Conservation (phyloP, 1,140 invertebrate genomes). For the Drosophila repletoides region DNA sequence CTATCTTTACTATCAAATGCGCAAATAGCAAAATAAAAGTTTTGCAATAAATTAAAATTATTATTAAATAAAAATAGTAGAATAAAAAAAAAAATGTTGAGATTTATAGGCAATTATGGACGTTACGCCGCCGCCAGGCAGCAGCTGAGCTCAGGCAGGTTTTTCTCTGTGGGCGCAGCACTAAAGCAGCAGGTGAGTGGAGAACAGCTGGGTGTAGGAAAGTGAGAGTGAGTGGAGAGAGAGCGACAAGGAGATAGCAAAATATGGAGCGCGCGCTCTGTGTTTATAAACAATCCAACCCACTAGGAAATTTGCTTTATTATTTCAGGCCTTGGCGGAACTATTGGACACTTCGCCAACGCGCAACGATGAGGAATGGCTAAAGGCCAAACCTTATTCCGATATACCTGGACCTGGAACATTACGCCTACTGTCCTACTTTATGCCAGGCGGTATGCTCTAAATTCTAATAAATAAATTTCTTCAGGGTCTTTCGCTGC, state of each 20-base stretch:
- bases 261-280: conserved; percentile 17
- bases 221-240: not conserved
- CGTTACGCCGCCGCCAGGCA: not conserved
- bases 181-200: conserved; percentile 54
- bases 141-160: conserved; percentile 42
- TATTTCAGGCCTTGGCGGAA: conserved; percentile 35
- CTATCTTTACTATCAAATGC: too few relatives aligned
- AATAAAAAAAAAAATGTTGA: conserved; percentile 45
- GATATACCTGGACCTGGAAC: conserved; percentile 55
- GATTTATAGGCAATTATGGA: not conserved
- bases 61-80: not conserved
- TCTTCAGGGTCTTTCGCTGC: too few relatives aligned
- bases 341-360: conserved; percentile 26
- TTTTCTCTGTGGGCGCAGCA: conserved; percentile 10
- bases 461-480: not conserved
- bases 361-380: conserved; percentile 58
- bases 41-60: not conserved
- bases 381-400: conserved; percentile 46
- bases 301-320: conserved; percentile 10
- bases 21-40: too few relatives aligned
- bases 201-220: conserved; percentile 8
- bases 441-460: conserved; percentile 62
- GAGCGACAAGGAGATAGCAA: not conserved
- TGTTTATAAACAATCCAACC: conserved; percentile 64
- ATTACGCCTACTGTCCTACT: conserved; percentile 41